A percentile compares a stretch with the other conserved stretches of the same genome.
Conservation (phyloP, 2,888 invertebrate genomes). For the Rhaphigaster nebulosa region DNA sequence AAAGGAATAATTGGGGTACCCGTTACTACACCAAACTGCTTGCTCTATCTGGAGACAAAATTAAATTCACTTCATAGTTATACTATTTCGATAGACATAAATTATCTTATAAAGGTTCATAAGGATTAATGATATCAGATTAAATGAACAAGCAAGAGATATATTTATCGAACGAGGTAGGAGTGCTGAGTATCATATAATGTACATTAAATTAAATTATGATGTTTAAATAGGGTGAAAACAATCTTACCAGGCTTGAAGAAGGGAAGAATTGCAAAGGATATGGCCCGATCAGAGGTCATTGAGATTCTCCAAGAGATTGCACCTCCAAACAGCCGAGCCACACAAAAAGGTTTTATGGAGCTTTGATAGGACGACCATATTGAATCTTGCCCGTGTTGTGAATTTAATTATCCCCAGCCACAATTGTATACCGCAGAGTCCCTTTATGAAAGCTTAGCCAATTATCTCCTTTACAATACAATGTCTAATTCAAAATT, state of each 20-base stretch:
- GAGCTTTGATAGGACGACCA: conserved; percentile 27
- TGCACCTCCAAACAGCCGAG: neutral
- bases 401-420: conserved; percentile 8
- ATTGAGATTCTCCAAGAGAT: conserved; percentile 23
- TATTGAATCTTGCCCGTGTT: conserved; percentile 14
- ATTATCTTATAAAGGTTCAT: too few species aligned
- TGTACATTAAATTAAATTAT: too few species aligned
- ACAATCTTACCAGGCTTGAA: neutral
- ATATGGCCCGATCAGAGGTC: neutral
- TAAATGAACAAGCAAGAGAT: too few species aligned
- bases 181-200: too few species aligned
- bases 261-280: neutral
- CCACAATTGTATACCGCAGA: neutral
- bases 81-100: too few species aligned
- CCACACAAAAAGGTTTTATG: conserved; percentile 26
- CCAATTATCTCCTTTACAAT: conserved; percentile 22
- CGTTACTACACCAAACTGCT: too few species aligned
- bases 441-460: conserved; percentile 19
- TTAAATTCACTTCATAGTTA: too few species aligned
- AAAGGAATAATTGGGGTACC: too few species aligned
- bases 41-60: too few species aligned
- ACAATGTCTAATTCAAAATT: conserved; percentile 37
- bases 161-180: too few species aligned
- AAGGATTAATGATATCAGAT: too few species aligned
- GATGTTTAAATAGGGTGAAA: too few species aligned